Evolutionary conservation across 2,888 invertebrate genomes (phyloP).

Genomic region (Heliconius cydno): DNA sequence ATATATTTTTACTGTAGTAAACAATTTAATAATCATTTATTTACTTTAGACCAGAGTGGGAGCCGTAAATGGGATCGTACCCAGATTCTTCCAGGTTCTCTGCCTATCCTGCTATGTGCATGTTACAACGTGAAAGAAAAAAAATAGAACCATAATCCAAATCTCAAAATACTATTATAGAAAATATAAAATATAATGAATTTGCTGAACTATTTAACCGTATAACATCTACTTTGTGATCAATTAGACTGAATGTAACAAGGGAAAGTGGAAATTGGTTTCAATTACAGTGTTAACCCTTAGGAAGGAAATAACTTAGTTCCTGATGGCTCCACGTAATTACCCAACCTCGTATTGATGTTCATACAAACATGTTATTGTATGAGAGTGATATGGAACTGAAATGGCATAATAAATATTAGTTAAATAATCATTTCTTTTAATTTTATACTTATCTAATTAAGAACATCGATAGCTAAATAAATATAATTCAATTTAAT

Average conservation of each 20-base stretch:
- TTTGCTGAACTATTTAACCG: not conserved
- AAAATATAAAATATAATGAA: not conserved
- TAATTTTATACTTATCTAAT: no score
- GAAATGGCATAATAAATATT: not conserved
- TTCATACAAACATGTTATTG: conserved; percentile 17
- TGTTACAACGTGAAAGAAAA: no score
- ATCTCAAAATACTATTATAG: not conserved
- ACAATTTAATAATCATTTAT: no score
- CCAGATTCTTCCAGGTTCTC: no score
- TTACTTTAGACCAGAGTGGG: no score
- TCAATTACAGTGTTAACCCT: conserved; percentile 39
- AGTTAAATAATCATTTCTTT: no score
- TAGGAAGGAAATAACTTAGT: conserved; percentile 35
- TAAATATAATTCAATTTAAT: no score
- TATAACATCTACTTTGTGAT: conserved; percentile 7
- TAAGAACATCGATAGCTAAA: no score
- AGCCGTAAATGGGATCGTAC: no score
- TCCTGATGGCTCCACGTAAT: conserved; percentile 27
- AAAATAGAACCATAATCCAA: no score
- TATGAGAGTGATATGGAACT: not conserved
- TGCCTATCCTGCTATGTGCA: no score
- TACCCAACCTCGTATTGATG: conserved; percentile 16
- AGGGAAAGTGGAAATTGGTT: conserved; percentile 36
- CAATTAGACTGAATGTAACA: conserved; percentile 33
- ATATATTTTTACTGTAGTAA: no score